Evolutionary conservation across 1,140 invertebrate species (phyloP).

Genomic region (Ditylenchus dipsaci): DNA sequence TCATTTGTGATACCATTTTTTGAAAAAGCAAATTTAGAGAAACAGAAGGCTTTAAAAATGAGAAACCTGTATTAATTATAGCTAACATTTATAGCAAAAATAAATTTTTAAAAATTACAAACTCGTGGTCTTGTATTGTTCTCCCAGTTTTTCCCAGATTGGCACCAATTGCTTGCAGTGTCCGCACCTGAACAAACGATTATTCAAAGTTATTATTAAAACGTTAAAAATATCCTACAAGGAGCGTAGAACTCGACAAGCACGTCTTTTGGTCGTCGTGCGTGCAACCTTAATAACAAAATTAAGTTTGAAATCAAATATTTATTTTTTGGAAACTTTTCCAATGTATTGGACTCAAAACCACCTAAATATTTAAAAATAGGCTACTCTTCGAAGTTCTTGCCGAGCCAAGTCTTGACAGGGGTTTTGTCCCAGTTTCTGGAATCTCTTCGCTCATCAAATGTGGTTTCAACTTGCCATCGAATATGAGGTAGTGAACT

Average conservation of each 20-base stretch:
- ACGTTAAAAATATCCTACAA: neutral
- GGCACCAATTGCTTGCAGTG: slow-evolving; percentile 70
- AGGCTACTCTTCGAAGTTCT: slow-evolving; percentile 92
- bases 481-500: slow-evolving; percentile 82
- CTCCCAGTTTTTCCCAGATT: slow-evolving; percentile 83
- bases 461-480: slow-evolving; percentile 83
- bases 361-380: too few species aligned
- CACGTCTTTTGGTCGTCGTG: too few species aligned
- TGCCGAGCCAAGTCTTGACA: slow-evolving; percentile 87
- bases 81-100: too few species aligned
- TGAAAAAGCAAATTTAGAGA: too few species aligned
- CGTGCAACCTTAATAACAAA: too few species aligned
- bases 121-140: slow-evolving; percentile 74
- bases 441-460: slow-evolving; percentile 87
- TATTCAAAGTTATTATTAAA: neutral
- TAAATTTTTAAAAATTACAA: too few species aligned
- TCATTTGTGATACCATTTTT: too few species aligned
- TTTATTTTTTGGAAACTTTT: too few species aligned
- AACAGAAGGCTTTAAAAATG: too few species aligned
- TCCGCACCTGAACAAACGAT: slow-evolving; percentile 14
- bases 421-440: slow-evolving; percentile 90
- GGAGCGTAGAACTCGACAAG: slow-evolving; percentile 83
- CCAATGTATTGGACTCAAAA: too few species aligned
- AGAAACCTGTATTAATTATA: too few species aligned
- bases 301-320: too few species aligned